Conservation (phyloP, 2,888 invertebrate species). For the Drosophila suboccidentalis region DNA sequence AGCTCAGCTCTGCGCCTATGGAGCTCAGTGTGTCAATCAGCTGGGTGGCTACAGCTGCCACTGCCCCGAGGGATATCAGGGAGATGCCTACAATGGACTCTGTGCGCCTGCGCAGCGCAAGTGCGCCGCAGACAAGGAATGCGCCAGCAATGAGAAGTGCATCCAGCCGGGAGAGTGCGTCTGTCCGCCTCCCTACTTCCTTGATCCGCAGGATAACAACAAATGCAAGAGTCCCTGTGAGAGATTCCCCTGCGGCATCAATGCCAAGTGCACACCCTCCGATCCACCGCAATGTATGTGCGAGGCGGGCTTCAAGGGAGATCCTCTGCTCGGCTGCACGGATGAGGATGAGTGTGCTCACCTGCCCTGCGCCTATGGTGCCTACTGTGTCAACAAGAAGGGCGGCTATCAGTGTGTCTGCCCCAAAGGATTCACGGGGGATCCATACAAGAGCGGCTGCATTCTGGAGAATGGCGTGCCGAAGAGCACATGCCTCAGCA, state of each 20-base stretch:
- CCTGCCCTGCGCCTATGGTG: constrained; percentile 94
- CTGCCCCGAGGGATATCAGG: constrained; percentile 93
- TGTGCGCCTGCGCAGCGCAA: constrained; percentile 93
- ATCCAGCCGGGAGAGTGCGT: constrained; percentile 96
- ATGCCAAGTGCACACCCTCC: constrained; percentile 95
- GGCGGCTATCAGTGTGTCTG: constrained; percentile 95
- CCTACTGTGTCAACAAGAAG: constrained; percentile 94
- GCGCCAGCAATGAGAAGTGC: constrained; percentile 94
- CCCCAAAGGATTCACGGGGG: constrained; percentile 93
- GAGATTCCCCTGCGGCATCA: constrained; percentile 95
- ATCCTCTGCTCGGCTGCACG: constrained; percentile 93
- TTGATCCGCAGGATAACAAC: constrained; percentile 92
- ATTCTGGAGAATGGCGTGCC: constrained; percentile 87
- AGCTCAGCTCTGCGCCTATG: constrained; percentile 91
- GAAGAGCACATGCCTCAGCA: constrained; percentile 89
- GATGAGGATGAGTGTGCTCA: constrained; percentile 95
- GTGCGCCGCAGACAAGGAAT: constrained; percentile 93
- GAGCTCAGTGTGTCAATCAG: constrained; percentile 94
- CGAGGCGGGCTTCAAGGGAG: constrained; percentile 93
- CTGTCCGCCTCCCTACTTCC: constrained; percentile 95
- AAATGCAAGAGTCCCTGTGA: constrained; percentile 97
- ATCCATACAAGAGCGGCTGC: constrained; percentile 94
- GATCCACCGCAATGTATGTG: constrained; percentile 96
- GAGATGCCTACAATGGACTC: constrained; percentile 92
- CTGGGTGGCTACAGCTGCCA: constrained; percentile 92